Conservation (phyloP, 2,888 invertebrate species). For the Escarpia spicata region DNA sequence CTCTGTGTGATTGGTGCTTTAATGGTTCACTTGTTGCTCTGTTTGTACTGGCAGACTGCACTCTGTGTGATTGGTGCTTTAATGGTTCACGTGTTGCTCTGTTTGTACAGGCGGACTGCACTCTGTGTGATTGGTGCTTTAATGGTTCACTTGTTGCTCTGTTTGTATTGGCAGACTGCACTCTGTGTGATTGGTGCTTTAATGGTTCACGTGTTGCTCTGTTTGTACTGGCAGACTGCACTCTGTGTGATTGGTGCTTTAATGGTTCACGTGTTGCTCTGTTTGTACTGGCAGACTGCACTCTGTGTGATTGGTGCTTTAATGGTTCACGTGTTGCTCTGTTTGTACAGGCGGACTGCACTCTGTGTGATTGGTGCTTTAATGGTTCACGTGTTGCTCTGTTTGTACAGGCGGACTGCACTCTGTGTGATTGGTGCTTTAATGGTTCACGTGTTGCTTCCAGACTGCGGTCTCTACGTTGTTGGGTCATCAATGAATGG, state of each 20-base stretch:
- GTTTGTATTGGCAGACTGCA: not conserved
- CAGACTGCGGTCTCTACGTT: constrained; percentile 80
- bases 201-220: constrained; percentile 27
- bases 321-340: constrained; percentile 27
- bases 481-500: constrained; percentile 98
- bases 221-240: not conserved
- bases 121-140: not conserved
- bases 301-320: not conserved
- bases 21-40: constrained; percentile 27
- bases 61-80: not conserved
- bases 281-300: not conserved
- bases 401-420: not conserved
- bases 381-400: no score
- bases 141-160: constrained; percentile 27
- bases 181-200: not conserved
- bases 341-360: not conserved
- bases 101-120: not conserved
- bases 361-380: not conserved
- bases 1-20: not conserved
- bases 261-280: constrained; percentile 27
- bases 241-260: not conserved
- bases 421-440: not conserved
- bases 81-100: constrained; percentile 27
- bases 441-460: constrained; percentile 33
- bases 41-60: not conserved